Base-by-base conservation (phyloP, 2,888 invertebrate species). In the Athalia rosae region DNA sequence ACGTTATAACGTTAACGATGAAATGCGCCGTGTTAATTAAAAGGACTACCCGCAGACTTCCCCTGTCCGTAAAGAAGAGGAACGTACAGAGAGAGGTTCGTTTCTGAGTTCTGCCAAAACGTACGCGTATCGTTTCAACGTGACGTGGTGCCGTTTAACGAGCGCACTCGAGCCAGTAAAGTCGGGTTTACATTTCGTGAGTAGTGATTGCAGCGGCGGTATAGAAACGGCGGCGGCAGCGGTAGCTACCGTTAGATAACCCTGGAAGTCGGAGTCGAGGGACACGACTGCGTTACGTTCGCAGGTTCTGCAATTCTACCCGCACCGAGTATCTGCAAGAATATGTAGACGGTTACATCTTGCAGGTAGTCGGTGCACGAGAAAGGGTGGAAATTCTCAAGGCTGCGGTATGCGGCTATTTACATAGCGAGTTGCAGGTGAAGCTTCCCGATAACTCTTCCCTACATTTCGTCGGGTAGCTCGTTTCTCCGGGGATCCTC, bases 171-270 rank as follows among this genome's bases (percentile, higher is more conserved):
- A 53, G 53, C 9, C 53, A 53, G 61, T 41, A 67, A 53, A 67
- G 67, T 67, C 56, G 71, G 58, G 71, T 71, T 71, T 71, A 47
- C 71, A 71, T 71, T 71, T 58, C 13, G 61, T 28, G 28, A 28
- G 67, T 58, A 58, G 71, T 71, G 71, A 71, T 71, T 71, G 58
- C 71, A 71, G 1, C 28, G 28, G 28, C 28, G n/a, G n/a, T n/a
- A n/a, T n/a, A n/a, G n/a, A n/a, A n/a, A n/a, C n/a, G 2, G 28
- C 28, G 28, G 28, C 28, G n/a, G n/a, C n/a, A 28, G 28, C 28
- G 28, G 28, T 0, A 28, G 28, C 28, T n/a, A n/a, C n/a, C n/a
- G n/a, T n/a, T n/a, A 67, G 67, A 67, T 67, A 50, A 11, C 62
- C 28, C 62, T 41, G 28, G 62, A 41, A 13, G 41, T 7, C 5